Conservation (phyloP, 2,797 vertebrate species). For the Eulemur albifrons region DNA sequence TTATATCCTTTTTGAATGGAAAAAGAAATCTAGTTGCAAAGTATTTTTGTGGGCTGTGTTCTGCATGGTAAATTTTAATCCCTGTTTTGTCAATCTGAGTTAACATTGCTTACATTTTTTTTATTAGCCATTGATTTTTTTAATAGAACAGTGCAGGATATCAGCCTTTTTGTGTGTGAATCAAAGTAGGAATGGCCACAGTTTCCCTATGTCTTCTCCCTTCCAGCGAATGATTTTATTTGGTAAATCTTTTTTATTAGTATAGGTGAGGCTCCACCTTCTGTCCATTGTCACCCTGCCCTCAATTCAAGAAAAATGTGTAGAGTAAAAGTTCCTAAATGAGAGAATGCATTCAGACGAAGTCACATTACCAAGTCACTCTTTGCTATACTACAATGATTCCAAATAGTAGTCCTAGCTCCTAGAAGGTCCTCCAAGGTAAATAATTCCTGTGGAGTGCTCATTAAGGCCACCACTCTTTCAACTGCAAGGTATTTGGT, state of each 20-base stretch:
- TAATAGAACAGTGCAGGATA: not conserved
- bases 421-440: not conserved
- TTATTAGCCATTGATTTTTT: slow-evolving; percentile 50
- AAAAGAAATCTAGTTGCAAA: slow-evolving; percentile 21
- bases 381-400: not conserved
- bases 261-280: not conserved
- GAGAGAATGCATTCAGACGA: not conserved
- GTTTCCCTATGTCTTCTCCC: not conserved
- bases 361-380: not conserved
- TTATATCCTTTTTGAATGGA: not conserved
- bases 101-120: slow-evolving; percentile 18
- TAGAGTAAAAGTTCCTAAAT: not conserved
- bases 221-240: not conserved
- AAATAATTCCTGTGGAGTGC: not conserved
- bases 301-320: not conserved
- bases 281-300: not conserved
- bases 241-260: not conserved
- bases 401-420: not conserved
- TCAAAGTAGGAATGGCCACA: not conserved
- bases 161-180: not conserved
- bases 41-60: slow-evolving; percentile 41
- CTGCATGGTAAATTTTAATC: slow-evolving; percentile 52
- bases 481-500: not conserved
- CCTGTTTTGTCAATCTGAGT: slow-evolving; percentile 23
- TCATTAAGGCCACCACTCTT: not conserved